A percentile compares a stretch with the other conserved stretches of the same genome.
These are phyloP conservation scores for Drosophila rhopaloa DNA, from an alignment of 1,140 invertebrate genomes.

Conservation along the genomic window DNA sequence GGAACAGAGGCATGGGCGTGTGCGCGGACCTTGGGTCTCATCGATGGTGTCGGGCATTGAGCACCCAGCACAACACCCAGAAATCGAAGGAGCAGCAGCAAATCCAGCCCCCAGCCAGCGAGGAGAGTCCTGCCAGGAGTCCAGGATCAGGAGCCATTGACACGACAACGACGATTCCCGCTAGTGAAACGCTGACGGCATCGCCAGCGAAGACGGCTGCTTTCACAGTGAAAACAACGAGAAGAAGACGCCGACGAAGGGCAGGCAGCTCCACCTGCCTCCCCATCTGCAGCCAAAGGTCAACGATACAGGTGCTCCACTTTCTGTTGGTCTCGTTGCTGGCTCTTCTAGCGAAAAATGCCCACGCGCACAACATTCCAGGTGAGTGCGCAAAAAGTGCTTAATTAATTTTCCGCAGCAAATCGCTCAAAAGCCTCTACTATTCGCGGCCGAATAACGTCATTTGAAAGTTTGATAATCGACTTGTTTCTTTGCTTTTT, in stretches of 20 bases:
- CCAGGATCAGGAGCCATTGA: conserved; percentile 31
- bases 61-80: conserved; percentile 57
- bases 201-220: conserved; percentile 58
- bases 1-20: conserved; percentile 92
- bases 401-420: conserved; percentile 36
- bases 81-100: conserved; percentile 44
- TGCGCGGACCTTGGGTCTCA: conserved; percentile 89
- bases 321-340: conserved; percentile 61
- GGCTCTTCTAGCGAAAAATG: conserved; percentile 61
- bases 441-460: conserved; percentile 19
- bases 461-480: conserved; percentile 17
- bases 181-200: conserved; percentile 40
- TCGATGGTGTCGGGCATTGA: conserved; percentile 87
- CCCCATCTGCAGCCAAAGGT: conserved; percentile 9
- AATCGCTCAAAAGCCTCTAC: conserved; percentile 24
- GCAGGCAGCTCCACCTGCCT: conserved; percentile 5
- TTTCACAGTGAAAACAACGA: conserved; percentile 71
- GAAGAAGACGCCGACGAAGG: conserved; percentile 47
- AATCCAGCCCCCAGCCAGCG: conserved; percentile 2
- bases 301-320: conserved; percentile 46
- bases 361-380: conserved; percentile 75
- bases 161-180: conserved; percentile 47
- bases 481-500: background rate
- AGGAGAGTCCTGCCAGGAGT: conserved; percentile 10
- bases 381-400: conserved; percentile 44